A percentile compares a stretch with the other conserved stretches of the same genome.
phyloP scores from a whole-genome alignment of 2,113 vertebrate genomes.

The Petroica traversi region DNA sequence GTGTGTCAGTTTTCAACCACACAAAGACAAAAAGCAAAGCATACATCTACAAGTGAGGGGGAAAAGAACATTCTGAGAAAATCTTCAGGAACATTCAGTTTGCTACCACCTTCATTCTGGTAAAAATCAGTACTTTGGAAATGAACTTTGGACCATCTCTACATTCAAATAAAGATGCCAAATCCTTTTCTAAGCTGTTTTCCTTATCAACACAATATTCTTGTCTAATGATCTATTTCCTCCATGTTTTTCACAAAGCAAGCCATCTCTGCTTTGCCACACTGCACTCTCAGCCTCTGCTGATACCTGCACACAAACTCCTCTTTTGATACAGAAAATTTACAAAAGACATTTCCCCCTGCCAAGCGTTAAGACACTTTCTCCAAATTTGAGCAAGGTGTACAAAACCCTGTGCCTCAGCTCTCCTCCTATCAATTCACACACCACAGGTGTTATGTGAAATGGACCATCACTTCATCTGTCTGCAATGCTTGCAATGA shows the following conservation, averaged over 20 bases:
- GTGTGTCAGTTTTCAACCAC: background rate
- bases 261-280: background rate
- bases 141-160: background rate
- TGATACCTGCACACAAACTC: background rate
- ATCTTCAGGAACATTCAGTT: background rate
- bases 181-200: background rate
- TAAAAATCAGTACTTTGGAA: background rate
- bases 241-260: background rate
- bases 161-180: background rate
- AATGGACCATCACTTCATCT: background rate
- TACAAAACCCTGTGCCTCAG: background rate
- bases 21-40: background rate
- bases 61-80: background rate
- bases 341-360: background rate
- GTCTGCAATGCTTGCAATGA: background rate
- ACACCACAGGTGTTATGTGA: background rate
- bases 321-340: background rate
- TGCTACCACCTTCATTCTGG: background rate
- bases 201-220: background rate
- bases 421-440: background rate
- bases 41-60: background rate
- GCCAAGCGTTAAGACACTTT: background rate
- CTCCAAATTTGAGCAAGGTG: background rate
- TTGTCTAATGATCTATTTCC: background rate
- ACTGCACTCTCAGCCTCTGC: background rate